These are phyloP conservation scores for Cephus sareptanus DNA, from an alignment of 2,888 invertebrate species.

Conservation along the genomic window DNA sequence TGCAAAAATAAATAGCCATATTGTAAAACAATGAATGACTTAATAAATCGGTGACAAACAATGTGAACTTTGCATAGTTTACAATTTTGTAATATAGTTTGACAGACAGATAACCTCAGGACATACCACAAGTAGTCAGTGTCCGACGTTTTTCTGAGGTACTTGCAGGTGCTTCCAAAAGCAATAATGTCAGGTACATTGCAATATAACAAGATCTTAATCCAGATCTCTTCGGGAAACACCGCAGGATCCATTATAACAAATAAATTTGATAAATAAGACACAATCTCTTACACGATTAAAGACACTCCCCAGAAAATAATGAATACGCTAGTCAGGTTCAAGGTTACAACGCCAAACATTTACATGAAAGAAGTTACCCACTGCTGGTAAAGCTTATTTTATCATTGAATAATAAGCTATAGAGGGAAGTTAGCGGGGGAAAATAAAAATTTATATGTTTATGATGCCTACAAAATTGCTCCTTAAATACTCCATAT, in stretches of 20 bases:
- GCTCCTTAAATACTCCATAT: too few relatives aligned
- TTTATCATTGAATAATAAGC: not conserved
- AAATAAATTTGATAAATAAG: not conserved
- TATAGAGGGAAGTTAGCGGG: too few relatives aligned
- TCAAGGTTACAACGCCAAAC: conserved; percentile 55
- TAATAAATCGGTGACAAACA: not conserved
- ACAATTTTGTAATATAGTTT: not conserved
- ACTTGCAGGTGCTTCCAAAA: conserved; percentile 63
- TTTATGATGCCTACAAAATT: too few relatives aligned
- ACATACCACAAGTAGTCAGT: conserved; percentile 64
- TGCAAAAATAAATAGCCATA: not conserved
- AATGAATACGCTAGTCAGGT: conserved; percentile 61
- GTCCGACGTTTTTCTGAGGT: conserved; percentile 60
- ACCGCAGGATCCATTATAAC: conserved; percentile 62
- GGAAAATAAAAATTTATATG: too few relatives aligned
- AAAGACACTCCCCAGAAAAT: conserved; percentile 60
- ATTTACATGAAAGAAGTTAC: not conserved
- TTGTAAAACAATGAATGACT: not conserved
- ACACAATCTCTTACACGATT: conserved; percentile 1
- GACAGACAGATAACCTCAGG: conserved; percentile 46
- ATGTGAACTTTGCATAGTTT: not conserved
- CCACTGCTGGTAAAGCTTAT: not conserved
- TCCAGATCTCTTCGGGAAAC: conserved; percentile 65
- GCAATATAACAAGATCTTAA: conserved; percentile 63
- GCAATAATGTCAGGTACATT: conserved; percentile 65